Evolutionary conservation across 2,113 vertebrate species (phyloP).

Genomic region (Vombatus ursinus): DNA sequence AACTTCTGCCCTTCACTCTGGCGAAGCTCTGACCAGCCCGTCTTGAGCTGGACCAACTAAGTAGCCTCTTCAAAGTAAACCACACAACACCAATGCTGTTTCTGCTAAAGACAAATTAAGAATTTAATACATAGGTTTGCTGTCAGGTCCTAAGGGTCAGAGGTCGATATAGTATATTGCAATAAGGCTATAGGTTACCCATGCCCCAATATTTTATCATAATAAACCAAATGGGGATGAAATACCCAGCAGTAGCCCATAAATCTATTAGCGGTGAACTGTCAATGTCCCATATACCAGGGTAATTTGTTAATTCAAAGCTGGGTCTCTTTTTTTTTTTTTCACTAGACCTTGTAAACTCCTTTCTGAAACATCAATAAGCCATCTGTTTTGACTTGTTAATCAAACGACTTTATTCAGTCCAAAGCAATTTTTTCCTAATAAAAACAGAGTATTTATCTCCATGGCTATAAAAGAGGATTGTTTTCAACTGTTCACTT

Average conservation of each 20-base stretch:
- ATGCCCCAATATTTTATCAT: constrained; percentile 86
- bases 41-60: constrained; percentile 44
- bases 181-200: constrained; percentile 83
- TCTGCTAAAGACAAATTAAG: constrained; percentile 85
- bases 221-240: constrained; percentile 85
- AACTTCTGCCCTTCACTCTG: neutral
- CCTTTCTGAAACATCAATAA: constrained; percentile 89
- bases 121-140: constrained; percentile 82
- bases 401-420: constrained; percentile 91
- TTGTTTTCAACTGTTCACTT: constrained; percentile 98
- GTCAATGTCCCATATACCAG: constrained; percentile 85
- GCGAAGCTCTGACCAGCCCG: constrained; percentile 15
- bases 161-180: constrained; percentile 84
- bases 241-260: constrained; percentile 84
- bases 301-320: constrained; percentile 88
- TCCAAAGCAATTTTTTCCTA: constrained; percentile 90
- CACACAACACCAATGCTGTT: constrained; percentile 72
- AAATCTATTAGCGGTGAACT: constrained; percentile 88
- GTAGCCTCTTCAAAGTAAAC: constrained; percentile 74
- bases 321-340: constrained; percentile 72
- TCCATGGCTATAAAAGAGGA: constrained; percentile 90
- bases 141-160: constrained; percentile 80
- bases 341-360: constrained; percentile 88
- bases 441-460: constrained; percentile 91
- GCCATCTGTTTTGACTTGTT: constrained; percentile 89